A percentile compares a stretch with the other conserved stretches of the same genome.
Conservation (phyloP, 2,113 vertebrate genomes). For the Corythornis cristatus region DNA sequence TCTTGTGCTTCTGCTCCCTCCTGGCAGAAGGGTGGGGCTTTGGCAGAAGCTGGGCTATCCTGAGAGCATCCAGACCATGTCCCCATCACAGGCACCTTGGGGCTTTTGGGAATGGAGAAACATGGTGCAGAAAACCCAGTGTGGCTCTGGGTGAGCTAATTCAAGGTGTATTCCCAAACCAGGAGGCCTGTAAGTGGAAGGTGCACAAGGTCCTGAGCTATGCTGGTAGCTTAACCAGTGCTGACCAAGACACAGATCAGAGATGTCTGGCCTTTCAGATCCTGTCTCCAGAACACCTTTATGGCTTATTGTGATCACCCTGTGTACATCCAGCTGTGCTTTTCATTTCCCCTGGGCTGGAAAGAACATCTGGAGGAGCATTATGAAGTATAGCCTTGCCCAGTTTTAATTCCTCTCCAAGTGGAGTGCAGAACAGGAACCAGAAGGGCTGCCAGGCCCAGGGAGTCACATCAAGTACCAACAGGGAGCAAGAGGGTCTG, state of each 20-base stretch:
- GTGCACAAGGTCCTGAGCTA: neutral
- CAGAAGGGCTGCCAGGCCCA: neutral
- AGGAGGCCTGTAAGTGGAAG: neutral
- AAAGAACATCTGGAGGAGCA: neutral
- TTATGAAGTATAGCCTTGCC: neutral
- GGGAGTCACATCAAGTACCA: neutral
- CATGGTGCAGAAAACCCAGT: fast-evolving
- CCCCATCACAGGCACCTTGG: neutral
- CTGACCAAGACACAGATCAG: neutral
- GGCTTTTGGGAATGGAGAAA: neutral
- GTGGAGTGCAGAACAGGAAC: neutral
- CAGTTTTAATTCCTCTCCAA: neutral
- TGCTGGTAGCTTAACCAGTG: neutral
- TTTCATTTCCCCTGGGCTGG: neutral
- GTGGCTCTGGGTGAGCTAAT: neutral
- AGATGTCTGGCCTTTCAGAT: neutral
- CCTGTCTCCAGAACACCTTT: neutral
- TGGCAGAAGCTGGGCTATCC: neutral
- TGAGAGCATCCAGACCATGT: neutral
- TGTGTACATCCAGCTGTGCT: neutral
- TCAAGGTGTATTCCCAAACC: neutral
- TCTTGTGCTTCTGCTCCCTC: neutral
- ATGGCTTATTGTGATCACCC: neutral
- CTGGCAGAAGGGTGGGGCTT: neutral
- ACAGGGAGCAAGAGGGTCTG: neutral